Conservation (phyloP, 2,888 invertebrate genomes). For the Gymnoscelis rufifasciata region DNA sequence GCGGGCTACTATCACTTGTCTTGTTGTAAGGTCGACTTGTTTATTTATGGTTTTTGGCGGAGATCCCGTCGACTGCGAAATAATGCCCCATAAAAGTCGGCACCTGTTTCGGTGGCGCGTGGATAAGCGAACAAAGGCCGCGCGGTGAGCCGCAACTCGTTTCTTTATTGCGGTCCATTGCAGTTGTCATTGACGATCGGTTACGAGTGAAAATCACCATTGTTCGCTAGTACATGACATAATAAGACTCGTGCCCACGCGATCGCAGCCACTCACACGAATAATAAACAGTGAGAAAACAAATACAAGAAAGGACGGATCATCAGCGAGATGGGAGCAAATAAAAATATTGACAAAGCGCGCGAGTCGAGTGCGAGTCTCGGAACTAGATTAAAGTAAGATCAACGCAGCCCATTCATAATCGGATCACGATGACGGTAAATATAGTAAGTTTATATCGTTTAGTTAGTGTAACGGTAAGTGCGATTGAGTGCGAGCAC, state of each 20-base stretch:
- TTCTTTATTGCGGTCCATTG: constrained; percentile 55
- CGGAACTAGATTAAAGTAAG: constrained; percentile 44
- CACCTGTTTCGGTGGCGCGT: constrained; percentile 53
- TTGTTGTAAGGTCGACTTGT: constrained; percentile 30
- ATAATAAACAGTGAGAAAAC: constrained; percentile 39
- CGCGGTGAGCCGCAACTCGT: constrained; percentile 45
- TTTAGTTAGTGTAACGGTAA: constrained; percentile 49
- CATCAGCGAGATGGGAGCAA: constrained; percentile 36
- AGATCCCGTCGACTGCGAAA: constrained; percentile 33
- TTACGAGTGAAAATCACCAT: constrained; percentile 54
- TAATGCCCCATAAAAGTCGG: constrained; percentile 42
- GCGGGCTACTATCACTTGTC: constrained; percentile 52
- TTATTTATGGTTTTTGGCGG: constrained; percentile 31
- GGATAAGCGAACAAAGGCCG: constrained; percentile 51
- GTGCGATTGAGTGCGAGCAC: constrained; percentile 28
- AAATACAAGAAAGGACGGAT: constrained; percentile 43
- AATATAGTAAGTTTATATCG: constrained; percentile 44
- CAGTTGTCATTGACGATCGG: constrained; percentile 56
- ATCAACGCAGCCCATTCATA: constrained; percentile 58
- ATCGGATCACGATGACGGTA: constrained; percentile 47
- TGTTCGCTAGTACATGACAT: constrained; percentile 53
- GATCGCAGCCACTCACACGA: constrained; percentile 34
- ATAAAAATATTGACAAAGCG: constrained; percentile 33
- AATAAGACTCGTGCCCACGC: constrained; percentile 51
- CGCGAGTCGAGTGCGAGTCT: constrained; percentile 32